phyloP scores from a whole-genome alignment of 2,113 vertebrate species.

The Xerus inauris region DNA sequence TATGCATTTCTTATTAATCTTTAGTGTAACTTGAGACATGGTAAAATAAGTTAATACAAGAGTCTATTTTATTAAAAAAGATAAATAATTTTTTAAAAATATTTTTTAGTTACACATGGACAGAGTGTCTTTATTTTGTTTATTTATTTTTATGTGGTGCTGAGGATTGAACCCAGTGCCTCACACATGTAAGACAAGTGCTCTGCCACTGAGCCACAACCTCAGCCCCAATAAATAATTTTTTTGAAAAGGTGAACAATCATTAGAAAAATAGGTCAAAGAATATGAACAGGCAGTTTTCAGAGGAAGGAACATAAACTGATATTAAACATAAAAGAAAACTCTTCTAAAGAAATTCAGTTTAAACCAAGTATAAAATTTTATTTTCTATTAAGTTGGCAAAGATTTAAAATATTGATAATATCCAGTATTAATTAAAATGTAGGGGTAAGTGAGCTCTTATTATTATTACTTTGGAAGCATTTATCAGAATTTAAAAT shows the following conservation, averaged over 20 bases:
- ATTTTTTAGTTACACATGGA: too few relatives aligned
- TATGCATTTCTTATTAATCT: conserved; percentile 5
- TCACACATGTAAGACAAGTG: too few relatives aligned
- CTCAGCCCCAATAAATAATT: conserved; percentile 45
- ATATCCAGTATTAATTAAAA: not conserved
- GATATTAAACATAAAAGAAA: not conserved
- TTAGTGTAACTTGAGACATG: not conserved
- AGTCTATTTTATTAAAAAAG: not conserved
- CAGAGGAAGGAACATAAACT: not conserved
- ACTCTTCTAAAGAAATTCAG: not conserved
- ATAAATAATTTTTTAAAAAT: conserved; percentile 50
- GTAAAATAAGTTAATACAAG: not conserved
- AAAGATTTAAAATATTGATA: not conserved
- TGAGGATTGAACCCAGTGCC: too few relatives aligned
- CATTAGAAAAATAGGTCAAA: not conserved
- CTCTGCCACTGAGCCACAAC: too few relatives aligned
- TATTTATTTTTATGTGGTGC: too few relatives aligned
- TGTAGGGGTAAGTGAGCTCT: not conserved
- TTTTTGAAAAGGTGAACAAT: not conserved
- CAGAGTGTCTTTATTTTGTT: too few relatives aligned
- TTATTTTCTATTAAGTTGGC: not conserved
- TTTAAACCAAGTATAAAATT: conserved; percentile 38
- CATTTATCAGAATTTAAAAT: not conserved
- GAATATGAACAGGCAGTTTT: not conserved
- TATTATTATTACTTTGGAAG: conserved; percentile 21